Base-by-base conservation (phyloP, 2,888 invertebrate genomes). In the Cyclophora albipunctata region DNA sequence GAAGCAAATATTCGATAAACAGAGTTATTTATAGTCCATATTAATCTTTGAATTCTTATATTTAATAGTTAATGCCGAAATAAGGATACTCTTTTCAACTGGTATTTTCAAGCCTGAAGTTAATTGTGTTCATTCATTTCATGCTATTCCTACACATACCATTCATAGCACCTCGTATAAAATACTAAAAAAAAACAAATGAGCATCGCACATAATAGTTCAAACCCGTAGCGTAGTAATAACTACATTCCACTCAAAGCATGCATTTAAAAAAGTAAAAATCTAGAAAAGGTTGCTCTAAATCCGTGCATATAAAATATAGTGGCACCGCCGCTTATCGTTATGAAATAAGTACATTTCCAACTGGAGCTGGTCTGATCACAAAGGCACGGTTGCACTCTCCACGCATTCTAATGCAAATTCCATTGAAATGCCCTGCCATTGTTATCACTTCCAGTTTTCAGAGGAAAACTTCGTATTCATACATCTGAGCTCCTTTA, bases 361-460 rank as follows among this genome's bases (percentile, higher is more conserved):
- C 51, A 46, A 43, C 52, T 48, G 53, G 48, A 41, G 45, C 46
- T 52, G 47, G 66, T 58, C 68, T 66, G 69, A 66, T 73, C 75
- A 81, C 82, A 81, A 81, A 81, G 75, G 71, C 70, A 67, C 47
- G 65, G 67, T 67, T 78, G 81, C 82, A 79, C 77, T 80, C 72
- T 73, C 20, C 67, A 71, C 72, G 77, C 77, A 84, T 84, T 84
- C 81, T 83, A 78, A 86, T 86, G 86, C 82, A 84, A 85, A 85
- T 85, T 78, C 78, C 75, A 84, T 83, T 84, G 84, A 83, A 84
- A 85, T 75, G 67, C 73, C 66, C 69, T 64, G 66, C 76, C 67
- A 81, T 85, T 84, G 83, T 84, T 82, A 81, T 78, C 81, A 79
- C 75, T 75, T 73, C 69, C 78, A 79, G 76, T 68, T 75, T 65